These are phyloP conservation scores for Xestobium rufovillosum DNA, from an alignment of 2,888 invertebrate genomes.

Conservation along the genomic window DNA sequence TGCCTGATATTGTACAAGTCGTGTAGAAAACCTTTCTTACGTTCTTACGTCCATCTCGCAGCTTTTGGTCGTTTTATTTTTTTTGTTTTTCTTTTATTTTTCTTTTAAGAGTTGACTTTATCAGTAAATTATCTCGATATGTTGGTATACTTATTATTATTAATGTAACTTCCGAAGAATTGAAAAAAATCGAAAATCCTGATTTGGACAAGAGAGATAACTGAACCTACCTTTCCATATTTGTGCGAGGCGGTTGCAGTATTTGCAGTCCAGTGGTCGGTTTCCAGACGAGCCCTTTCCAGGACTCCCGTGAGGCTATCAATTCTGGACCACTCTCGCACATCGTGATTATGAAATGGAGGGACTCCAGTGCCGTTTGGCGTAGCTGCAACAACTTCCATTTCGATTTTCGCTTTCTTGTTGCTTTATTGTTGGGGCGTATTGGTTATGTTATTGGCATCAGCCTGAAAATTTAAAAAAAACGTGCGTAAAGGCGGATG, in stretches of 20 bases:
- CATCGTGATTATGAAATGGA: conserved; percentile 48
- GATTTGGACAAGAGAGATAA: too few species aligned
- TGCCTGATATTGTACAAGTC: too few species aligned
- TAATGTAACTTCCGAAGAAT: too few species aligned
- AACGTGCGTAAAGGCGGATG: too few species aligned
- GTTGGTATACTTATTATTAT: too few species aligned
- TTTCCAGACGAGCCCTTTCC: conserved; percentile 48
- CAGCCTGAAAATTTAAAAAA: conserved; percentile 28
- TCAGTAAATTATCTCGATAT: too few species aligned
- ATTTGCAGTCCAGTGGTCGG: conserved; percentile 48
- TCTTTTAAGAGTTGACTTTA: too few species aligned
- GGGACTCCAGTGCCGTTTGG: conserved; percentile 32
- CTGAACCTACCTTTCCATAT: conserved; percentile 48
- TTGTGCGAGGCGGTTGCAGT: conserved; percentile 45
- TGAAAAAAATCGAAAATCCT: too few species aligned
- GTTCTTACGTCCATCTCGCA: too few species aligned
- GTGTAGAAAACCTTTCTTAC: too few species aligned
- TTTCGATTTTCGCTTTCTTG: conserved; percentile 15
- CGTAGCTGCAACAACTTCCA: conserved; percentile 42
- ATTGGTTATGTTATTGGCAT: conserved; percentile 26
- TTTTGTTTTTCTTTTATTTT: too few species aligned
- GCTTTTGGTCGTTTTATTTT: too few species aligned
- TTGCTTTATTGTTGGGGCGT: conserved; percentile 9
- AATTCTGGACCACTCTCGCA: conserved; percentile 49
- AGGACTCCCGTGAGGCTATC: conserved; percentile 49